Conservation (phyloP, 1,140 invertebrate genomes). For the Hycleus phaleratus region DNA sequence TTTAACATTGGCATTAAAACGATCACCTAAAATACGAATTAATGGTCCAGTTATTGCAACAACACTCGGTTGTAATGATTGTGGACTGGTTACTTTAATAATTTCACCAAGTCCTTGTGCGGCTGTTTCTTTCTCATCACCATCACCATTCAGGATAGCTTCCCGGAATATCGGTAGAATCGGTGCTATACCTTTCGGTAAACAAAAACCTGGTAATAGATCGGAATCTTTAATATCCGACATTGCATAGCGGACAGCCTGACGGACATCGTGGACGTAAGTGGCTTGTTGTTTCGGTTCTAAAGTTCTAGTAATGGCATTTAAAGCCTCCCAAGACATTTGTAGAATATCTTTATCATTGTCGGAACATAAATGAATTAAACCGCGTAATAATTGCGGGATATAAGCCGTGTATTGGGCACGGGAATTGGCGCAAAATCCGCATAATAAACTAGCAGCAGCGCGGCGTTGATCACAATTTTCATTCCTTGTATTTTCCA, state of each 20-base stretch:
- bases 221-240: constrained; percentile 73
- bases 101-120: constrained; percentile 91
- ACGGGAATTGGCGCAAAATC: constrained; percentile 82
- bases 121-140: constrained; percentile 91
- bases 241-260: constrained; percentile 82
- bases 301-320: constrained; percentile 83
- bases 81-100: constrained; percentile 75
- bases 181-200: constrained; percentile 87
- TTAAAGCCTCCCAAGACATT: constrained; percentile 82
- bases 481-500: constrained; percentile 66
- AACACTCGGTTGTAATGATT: constrained; percentile 87
- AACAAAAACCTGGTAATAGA: constrained; percentile 86
- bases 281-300: constrained; percentile 72
- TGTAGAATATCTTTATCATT: constrained; percentile 72
- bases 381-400: constrained; percentile 76
- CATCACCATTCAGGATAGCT: constrained; percentile 87
- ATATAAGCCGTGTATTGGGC: constrained; percentile 82
- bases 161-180: constrained; percentile 93
- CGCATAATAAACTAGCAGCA: constrained; percentile 78
- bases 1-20: constrained; percentile 89
- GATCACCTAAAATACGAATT: constrained; percentile 93
- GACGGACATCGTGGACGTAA: constrained; percentile 81
- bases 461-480: constrained; percentile 61
- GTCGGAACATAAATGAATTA: constrained; percentile 80
- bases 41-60: constrained; percentile 95